Evolutionary conservation across 2,797 vertebrate genomes (phyloP), one percentile per base, ranked within the genome.

Genomic region (Melanotaenia parkinsoni): DNA sequence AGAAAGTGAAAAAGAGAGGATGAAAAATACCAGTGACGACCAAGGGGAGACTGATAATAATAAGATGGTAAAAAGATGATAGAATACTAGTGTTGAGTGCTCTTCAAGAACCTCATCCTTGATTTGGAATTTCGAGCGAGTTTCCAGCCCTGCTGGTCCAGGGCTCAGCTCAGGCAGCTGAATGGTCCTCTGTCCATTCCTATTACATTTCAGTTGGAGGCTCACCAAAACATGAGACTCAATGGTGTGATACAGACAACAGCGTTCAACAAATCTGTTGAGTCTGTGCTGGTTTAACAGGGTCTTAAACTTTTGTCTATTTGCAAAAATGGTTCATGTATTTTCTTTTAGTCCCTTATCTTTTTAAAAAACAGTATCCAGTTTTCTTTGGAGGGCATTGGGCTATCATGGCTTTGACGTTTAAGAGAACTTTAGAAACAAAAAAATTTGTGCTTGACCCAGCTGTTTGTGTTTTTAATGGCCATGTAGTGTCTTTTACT

Each of bases 121-220:
- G 72, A 70, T 79, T 81, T 68, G 67, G 78, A 68, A 38, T 80
- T 81, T 71, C 61, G 70, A 70, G 81, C 70, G 82, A 83, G 84
- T 86, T 85, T 87, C 70, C 72, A 84, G 82, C 85, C 91, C 93
- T 86, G 93, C 93, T 86, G 93, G 93, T 89, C 81, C 92, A 68
- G 93, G 91, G 89, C 81, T 88, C 76, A 76, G 87, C 86, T 91
- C 84, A 89, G 87, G 92, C 91, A 93, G 92, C 91, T 94, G 88
- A 90, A 82, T 69, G 81, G 83, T 82, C 75, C 72, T 82, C 60
- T 43, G 69, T 85, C 82, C 88, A 78, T 90, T 87, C 85, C 72
- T 53, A 61, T 67, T 66, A 64, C 75, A 69, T 73, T 81, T 67
- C 63, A 83, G 61, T 69, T 62, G 77, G 84, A 88, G 73, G 77